phyloP scores from a whole-genome alignment of 2,113 vertebrate species.

The Chloropsis cyanopogon region DNA sequence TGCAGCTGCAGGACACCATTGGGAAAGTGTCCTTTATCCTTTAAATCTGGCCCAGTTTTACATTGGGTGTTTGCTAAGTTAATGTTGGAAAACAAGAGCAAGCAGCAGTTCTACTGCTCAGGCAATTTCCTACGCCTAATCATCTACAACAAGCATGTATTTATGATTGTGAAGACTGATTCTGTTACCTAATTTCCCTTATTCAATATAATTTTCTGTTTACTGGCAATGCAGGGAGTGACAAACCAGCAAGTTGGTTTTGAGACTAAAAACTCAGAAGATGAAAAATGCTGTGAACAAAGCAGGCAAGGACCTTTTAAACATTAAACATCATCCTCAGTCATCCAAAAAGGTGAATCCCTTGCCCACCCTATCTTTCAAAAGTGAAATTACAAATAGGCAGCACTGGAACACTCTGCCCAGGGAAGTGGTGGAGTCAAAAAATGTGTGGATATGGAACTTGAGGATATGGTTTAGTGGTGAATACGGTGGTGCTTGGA shows the following conservation, averaged over 20 bases:
- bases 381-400: background rate
- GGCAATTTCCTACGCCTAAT: background rate
- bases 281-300: background rate
- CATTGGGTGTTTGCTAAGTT: background rate
- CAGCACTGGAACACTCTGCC: background rate
- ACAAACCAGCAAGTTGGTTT: background rate
- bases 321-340: background rate
- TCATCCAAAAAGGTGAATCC: background rate
- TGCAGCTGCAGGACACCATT: background rate
- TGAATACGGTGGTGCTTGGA: background rate
- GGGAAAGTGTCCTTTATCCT: background rate
- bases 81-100: background rate
- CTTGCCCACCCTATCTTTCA: accelerated
- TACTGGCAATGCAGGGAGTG: background rate
- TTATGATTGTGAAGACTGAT: background rate
- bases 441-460: background rate
- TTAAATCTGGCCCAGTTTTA: background rate
- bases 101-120: background rate
- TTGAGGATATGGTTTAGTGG: no score
- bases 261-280: background rate
- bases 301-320: background rate
- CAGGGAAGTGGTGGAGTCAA: background rate
- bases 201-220: background rate
- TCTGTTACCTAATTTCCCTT: background rate
- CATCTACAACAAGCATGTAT: accelerated